A percentile compares a stretch with the other conserved stretches of the same genome.
phyloP scores from a whole-genome alignment of 2,113 vertebrate genomes.

The Meleagris gallopavo region DNA sequence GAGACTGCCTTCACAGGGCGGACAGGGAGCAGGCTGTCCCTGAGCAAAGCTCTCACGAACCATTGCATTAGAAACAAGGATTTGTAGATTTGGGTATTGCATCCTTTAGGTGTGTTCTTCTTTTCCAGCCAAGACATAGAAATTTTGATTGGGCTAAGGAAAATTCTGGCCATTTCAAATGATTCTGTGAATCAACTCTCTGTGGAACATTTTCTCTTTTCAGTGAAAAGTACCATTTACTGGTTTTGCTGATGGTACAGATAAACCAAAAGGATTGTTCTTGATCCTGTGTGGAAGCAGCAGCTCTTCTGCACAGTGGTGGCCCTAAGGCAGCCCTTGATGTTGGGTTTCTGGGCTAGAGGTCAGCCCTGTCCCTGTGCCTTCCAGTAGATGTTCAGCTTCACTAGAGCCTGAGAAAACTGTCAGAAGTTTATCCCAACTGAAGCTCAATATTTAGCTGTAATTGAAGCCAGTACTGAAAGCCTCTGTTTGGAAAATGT shows the following conservation, averaged over 20 bases:
- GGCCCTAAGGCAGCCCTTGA: not conserved
- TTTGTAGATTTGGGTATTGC: not conserved
- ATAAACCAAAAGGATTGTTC: not conserved
- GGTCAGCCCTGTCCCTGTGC: not conserved
- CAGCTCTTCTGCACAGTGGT: not conserved
- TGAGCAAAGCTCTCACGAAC: not conserved
- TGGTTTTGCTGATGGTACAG: not conserved
- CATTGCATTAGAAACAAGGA: not conserved
- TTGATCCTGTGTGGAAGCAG: not conserved
- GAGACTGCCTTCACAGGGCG: not conserved
- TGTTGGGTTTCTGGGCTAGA: not conserved
- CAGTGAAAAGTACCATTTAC: not conserved
- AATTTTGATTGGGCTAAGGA: not conserved
- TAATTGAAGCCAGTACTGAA: slow-evolving; percentile 19
- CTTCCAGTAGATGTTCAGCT: too few species aligned
- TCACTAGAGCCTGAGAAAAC: not conserved
- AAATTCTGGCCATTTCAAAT: not conserved
- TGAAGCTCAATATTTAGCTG: slow-evolving; percentile 4
- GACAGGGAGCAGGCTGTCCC: fast-evolving
- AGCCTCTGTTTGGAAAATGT: not conserved
- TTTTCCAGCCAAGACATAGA: not conserved
- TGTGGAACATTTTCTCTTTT: not conserved
- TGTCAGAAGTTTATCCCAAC: not conserved
- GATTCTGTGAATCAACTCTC: not conserved
- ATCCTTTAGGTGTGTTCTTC: not conserved